These are phyloP conservation scores for Crotalus horridus DNA, from an alignment of 2,113 vertebrate genomes.

Conservation along the genomic window DNA sequence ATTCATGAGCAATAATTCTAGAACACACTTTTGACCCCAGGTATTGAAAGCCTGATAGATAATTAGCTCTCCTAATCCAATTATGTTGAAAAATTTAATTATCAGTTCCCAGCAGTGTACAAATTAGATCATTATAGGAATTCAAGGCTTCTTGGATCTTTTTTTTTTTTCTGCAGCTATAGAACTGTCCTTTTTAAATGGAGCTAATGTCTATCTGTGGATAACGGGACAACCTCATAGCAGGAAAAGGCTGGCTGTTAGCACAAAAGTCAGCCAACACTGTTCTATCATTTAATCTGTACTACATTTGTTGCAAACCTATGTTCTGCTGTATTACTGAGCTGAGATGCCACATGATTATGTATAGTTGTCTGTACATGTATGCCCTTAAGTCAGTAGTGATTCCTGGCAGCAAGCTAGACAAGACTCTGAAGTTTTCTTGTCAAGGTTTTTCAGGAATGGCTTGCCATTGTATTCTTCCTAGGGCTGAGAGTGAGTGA, in stretches of 20 bases:
- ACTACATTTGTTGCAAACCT: background rate
- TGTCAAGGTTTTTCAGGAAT: background rate
- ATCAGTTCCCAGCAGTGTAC: conserved; percentile 50
- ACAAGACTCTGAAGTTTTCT: background rate
- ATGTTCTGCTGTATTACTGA: background rate
- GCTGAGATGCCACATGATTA: background rate
- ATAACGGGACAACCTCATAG: background rate
- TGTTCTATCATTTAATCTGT: background rate
- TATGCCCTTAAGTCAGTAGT: background rate
- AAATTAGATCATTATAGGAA: conserved; percentile 45
- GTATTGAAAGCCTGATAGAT: conserved; percentile 33
- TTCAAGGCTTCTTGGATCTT: conserved; percentile 20
- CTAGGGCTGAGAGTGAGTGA: background rate
- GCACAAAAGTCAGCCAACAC: background rate
- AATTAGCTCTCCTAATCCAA: conserved; percentile 45
- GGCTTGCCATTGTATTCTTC: background rate
- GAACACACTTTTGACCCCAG: conserved; percentile 24
- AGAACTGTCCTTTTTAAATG: conserved; percentile 30
- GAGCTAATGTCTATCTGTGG: background rate
- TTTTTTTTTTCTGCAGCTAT: conserved; percentile 27
- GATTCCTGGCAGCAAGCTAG: background rate
- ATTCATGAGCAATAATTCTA: background rate
- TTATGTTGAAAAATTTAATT: conserved; percentile 61
- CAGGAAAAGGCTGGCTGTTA: background rate
- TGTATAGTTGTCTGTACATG: background rate